Conservation (phyloP, 2,113 vertebrate species). For the Gambusia holbrooki region DNA sequence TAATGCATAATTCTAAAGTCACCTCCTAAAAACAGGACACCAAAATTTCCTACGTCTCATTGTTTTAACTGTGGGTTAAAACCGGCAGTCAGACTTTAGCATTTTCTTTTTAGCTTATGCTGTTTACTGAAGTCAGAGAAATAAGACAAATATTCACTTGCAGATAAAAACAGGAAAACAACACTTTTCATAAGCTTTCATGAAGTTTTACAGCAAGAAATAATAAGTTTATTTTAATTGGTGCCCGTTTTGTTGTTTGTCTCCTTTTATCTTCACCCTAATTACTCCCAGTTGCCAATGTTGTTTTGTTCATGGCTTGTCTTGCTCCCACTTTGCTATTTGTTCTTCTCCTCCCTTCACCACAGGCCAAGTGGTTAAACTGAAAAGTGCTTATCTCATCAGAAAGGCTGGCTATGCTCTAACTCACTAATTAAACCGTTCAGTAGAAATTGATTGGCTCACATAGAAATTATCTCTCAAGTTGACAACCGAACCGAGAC, state of each 20-base stretch:
- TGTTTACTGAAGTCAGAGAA: neutral
- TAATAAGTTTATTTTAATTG: slow-evolving; percentile 12
- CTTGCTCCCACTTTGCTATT: slow-evolving; percentile 18
- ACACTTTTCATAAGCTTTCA: neutral
- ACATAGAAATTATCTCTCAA: slow-evolving; percentile 50
- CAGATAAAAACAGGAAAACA: neutral
- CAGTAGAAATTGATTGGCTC: slow-evolving; percentile 59
- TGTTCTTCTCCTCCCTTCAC: slow-evolving; percentile 11
- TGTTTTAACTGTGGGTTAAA: neutral
- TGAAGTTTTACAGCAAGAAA: neutral
- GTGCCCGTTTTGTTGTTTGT: neutral
- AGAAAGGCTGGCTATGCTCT: slow-evolving; percentile 55
- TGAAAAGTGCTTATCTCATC: slow-evolving; percentile 60
- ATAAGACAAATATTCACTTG: neutral
- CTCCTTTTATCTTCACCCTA: slow-evolving; percentile 18
- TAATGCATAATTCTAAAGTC: too few species aligned
- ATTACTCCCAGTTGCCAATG: slow-evolving; percentile 39
- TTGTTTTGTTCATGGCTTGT: slow-evolving; percentile 32
- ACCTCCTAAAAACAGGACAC: too few species aligned
- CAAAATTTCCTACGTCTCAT: too few species aligned
- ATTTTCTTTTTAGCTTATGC: neutral
- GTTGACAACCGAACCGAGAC: slow-evolving; percentile 36
- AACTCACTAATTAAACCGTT: slow-evolving; percentile 63
- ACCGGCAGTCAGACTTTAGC: neutral
- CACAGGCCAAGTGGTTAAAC: slow-evolving; percentile 34